Evolutionary conservation across 2,113 vertebrate species (phyloP).

Genomic region (Cheilinus undulatus): DNA sequence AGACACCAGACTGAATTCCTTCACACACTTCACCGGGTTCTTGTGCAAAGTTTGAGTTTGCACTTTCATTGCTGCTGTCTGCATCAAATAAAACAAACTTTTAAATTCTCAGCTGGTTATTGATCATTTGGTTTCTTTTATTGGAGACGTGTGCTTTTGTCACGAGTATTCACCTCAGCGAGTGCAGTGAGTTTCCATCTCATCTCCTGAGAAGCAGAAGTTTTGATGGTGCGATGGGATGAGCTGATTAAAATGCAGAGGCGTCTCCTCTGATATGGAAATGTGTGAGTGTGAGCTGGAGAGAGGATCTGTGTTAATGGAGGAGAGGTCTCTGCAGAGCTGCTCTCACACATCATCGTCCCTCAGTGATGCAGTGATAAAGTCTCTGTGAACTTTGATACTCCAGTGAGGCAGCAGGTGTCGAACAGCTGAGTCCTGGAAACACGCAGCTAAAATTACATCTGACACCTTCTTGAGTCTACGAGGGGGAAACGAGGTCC

Average conservation of each 20-base stretch:
- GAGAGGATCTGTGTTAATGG: not conserved
- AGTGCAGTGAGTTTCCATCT: too few species aligned
- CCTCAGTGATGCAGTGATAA: not conserved
- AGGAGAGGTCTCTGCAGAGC: constrained; percentile 6
- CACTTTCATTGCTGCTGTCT: too few species aligned
- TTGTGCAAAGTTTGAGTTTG: too few species aligned
- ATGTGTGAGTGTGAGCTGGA: not conserved
- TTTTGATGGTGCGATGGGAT: not conserved
- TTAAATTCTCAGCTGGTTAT: too few species aligned
- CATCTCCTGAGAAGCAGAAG: not conserved
- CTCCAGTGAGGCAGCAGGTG: not conserved
- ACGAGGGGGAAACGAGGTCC: not conserved
- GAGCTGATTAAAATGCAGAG: constrained; percentile 9
- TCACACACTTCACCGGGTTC: too few species aligned
- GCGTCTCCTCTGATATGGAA: not conserved
- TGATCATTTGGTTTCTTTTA: too few species aligned
- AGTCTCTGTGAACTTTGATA: not conserved
- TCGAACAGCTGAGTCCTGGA: not conserved
- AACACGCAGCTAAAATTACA: too few species aligned
- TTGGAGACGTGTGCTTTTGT: too few species aligned
- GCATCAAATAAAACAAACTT: too few species aligned
- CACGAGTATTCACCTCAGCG: too few species aligned
- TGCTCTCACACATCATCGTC: not conserved
- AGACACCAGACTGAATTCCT: too few species aligned
- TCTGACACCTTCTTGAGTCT: too few species aligned